Evolutionary conservation across 2,888 invertebrate species (phyloP).

Genomic region (Hypsopygia costalis): DNA sequence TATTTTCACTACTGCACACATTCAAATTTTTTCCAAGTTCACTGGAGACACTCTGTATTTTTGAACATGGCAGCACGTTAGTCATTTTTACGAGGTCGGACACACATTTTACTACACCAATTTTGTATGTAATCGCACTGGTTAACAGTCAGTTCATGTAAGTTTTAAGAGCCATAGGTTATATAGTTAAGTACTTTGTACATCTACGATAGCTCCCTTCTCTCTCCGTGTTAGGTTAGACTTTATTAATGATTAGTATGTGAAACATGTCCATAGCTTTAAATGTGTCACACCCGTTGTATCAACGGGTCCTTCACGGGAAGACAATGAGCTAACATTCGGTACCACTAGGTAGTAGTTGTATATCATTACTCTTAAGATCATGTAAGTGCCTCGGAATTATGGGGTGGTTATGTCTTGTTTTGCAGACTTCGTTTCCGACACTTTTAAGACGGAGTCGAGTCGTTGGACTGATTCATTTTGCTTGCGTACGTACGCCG

Average conservation of each 20-base stretch:
- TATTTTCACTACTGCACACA: conserved; percentile 68
- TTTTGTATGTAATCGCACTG: conserved; percentile 73
- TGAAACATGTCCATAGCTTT: conserved; percentile 80
- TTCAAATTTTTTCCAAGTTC: conserved; percentile 59
- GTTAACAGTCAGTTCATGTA: conserved; percentile 65
- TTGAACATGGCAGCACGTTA: conserved; percentile 65
- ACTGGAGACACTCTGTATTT: conserved; percentile 59
- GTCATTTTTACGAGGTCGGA: conserved; percentile 61
- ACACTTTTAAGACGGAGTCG: conserved; percentile 8
- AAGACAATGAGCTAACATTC: conserved; percentile 64
- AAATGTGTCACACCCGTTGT: conserved; percentile 76
- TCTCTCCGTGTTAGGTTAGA: conserved; percentile 75
- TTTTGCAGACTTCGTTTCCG: conserved; percentile 43
- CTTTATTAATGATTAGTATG: conserved; percentile 64
- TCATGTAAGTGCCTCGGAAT: conserved; percentile 77
- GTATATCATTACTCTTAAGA: conserved; percentile 77
- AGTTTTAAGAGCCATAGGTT: conserved; percentile 68
- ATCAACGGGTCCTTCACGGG: conserved; percentile 72
- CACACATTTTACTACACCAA: conserved; percentile 71
- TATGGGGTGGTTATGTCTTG: conserved; percentile 65
- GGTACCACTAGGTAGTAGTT: conserved; percentile 71
- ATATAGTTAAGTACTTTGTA: conserved; percentile 69
- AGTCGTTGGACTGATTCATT: conserved; percentile 14
- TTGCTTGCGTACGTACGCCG: conserved; percentile 9
- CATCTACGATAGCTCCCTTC: conserved; percentile 69